Base-by-base conservation (phyloP, 1,140 invertebrate species). In the Hylaeus anthracinus region DNA sequence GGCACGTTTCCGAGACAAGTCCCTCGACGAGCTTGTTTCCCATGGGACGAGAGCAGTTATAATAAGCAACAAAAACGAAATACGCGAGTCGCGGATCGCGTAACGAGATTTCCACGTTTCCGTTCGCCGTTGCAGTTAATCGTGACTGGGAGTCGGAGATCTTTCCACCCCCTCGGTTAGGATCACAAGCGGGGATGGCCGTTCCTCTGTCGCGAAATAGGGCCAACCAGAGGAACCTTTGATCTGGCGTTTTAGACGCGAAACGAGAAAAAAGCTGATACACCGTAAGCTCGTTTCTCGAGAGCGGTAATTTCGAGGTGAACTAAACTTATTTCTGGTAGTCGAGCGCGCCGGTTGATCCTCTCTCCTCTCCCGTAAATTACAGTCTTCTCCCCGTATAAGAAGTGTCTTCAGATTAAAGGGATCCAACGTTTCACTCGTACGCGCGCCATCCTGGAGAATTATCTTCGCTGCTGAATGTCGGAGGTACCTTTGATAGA, bases 291-390 rank as follows among this genome's bases (percentile, higher is more conserved):
- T 72, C 76, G 76, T 79, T 64, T 5, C 51, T 39, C 77, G 60
- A 39, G 51, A 39, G 53, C 53, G 58, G 71, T 66, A 79, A 79
- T 79, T 79, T 73, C 77, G 61, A 79, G 51, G 41, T 73, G 77
- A 71, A 73, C 71, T 73, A 73, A 79, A 79, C 77, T 79, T 79
- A 79, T 79, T 73, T 73, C 71, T 64, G 60, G 26, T 43, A 37
- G 43, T 51, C 48, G 53, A 43, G 53, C 55, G 4, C 58, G 15
- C 5, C 45, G 66, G 51, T 6, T 63, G 69, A 78, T 60, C 39
- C 63, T n/a, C 61, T 53, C 9, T 8, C 14, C 6, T 45, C 3
- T 61, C n/a, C 58, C 48, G 41, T 65, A 56, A 79, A 79, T 79
- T 79, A 58, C 61, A 41, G 26, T 39, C 37, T 26, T 15, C 26